These are phyloP conservation scores for Calonectris borealis DNA, from an alignment of 2,113 vertebrate species.

Conservation along the genomic window DNA sequence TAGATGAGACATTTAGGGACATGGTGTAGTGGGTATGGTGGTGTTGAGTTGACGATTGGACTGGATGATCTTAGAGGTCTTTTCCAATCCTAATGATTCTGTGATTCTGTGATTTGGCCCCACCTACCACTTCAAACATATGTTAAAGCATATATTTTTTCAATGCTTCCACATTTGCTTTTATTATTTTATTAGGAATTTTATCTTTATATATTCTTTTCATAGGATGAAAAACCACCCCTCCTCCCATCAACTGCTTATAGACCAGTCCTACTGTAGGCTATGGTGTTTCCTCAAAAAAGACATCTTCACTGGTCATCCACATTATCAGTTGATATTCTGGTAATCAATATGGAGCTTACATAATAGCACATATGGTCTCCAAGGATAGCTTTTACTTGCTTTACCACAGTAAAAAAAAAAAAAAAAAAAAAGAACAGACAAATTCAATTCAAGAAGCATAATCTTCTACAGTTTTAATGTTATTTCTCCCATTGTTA, in stretches of 20 bases:
- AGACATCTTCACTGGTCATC: neutral
- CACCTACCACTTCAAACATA: neutral
- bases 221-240: neutral
- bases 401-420: neutral
- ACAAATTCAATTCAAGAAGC: neutral
- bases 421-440: neutral
- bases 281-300: neutral
- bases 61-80: too few species aligned
- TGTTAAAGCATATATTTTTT: neutral
- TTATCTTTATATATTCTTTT: neutral
- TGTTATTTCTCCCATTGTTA: neutral
- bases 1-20: too few species aligned
- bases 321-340: neutral
- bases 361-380: neutral
- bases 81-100: too few species aligned
- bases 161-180: neutral
- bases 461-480: neutral
- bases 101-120: neutral
- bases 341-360: neutral
- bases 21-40: too few species aligned
- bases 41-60: too few species aligned
- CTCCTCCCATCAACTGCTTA: neutral
- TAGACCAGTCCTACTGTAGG: accelerated
- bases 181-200: neutral
- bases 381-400: neutral